phyloP scores from a whole-genome alignment of 2,888 invertebrate genomes.

The Sphaeridia pumilis region DNA sequence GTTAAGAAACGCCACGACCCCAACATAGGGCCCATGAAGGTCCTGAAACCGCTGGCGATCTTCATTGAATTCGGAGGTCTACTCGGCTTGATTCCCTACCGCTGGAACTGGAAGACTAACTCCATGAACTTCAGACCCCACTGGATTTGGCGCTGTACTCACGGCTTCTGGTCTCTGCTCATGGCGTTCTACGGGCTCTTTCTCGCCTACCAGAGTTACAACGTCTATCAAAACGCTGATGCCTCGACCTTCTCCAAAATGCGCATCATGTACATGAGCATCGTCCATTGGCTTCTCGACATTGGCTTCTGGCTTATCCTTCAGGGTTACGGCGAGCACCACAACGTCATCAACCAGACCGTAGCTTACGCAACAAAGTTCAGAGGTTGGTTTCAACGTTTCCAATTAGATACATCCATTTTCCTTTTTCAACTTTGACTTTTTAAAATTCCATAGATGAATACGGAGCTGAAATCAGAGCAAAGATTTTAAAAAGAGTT shows the following conservation, averaged over 20 bases:
- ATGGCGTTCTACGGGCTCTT: neutral
- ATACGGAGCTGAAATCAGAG: neutral
- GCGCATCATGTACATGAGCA: neutral
- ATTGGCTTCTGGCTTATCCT: neutral
- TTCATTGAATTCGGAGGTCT: neutral
- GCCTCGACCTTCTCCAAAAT: neutral
- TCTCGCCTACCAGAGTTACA: neutral
- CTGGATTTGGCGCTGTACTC: neutral
- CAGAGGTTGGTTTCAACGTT: neutral
- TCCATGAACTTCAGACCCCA: neutral
- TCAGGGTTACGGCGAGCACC: neutral
- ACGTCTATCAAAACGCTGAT: neutral
- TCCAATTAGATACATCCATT: too few species aligned
- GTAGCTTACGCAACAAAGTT: too few species aligned
- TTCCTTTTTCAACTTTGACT: too few species aligned
- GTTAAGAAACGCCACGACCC: too few species aligned
- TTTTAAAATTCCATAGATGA: too few species aligned
- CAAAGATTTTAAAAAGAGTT: neutral
- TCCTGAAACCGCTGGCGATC: neutral
- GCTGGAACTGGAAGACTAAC: neutral
- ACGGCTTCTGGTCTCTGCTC: neutral
- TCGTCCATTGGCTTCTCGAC: neutral
- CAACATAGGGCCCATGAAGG: too few species aligned
- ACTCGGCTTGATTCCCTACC: neutral
- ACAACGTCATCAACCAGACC: neutral